phyloP scores from a whole-genome alignment of 2,797 vertebrate genomes.

The Allobates femoralis region DNA sequence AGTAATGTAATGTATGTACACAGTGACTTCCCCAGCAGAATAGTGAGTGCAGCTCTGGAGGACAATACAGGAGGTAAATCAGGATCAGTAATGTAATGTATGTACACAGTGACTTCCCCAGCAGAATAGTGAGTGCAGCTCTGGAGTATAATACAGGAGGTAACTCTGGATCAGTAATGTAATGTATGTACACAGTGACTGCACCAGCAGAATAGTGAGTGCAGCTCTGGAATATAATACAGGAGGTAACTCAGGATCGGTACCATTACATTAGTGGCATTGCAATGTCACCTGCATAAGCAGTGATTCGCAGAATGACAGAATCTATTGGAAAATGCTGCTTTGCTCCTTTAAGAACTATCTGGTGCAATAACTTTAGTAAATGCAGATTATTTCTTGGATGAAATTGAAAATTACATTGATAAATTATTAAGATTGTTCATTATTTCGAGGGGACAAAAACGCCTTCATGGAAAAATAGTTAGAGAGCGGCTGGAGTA shows the following conservation, averaged over 20 bases:
- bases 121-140: no score
- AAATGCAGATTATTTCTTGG: background rate
- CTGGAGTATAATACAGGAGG: no score
- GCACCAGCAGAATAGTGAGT: no score
- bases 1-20: no score
- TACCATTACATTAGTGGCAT: background rate
- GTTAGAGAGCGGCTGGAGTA: background rate
- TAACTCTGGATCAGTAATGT: no score
- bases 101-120: no score
- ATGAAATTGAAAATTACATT: background rate
- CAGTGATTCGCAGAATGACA: background rate
- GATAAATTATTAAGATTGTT: background rate
- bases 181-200: no score
- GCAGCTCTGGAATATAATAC: no score
- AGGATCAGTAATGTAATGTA: no score
- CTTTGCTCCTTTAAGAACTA: background rate
- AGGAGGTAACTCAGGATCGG: background rate
- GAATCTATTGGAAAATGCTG: background rate
- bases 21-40: no score
- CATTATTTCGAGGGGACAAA: background rate
- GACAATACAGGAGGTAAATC: no score
- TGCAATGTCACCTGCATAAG: background rate
- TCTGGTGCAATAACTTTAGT: background rate
- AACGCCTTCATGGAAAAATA: background rate
- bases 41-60: no score